Percentiles rank a stretch among this genome's conserved stretches.
These are phyloP conservation scores for Elysia crispata DNA, from an alignment of 2,888 invertebrate species.

Conservation along the genomic window DNA sequence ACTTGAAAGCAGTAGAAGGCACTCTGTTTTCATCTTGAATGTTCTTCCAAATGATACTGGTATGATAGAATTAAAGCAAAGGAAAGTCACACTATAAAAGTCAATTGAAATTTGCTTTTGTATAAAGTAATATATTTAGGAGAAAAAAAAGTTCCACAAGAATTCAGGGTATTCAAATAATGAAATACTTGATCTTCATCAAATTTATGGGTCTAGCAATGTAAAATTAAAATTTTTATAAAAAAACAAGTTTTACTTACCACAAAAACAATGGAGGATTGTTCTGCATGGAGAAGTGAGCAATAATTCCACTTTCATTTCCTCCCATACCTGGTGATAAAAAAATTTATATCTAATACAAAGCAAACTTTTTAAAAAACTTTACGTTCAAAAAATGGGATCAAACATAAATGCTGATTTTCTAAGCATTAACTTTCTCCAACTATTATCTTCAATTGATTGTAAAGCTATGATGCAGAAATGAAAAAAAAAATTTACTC, in stretches of 20 bases:
- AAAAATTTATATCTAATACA: too few relatives aligned
- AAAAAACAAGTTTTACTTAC: conserved; percentile 58
- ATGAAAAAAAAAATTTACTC: too few relatives aligned
- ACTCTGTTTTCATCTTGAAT: conserved; percentile 95
- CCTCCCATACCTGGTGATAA: conserved; percentile 77
- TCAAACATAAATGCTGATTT: too few relatives aligned
- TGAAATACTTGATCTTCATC: conserved; percentile 4
- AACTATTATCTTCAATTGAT: too few relatives aligned
- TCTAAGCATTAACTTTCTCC: too few relatives aligned
- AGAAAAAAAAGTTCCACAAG: background rate
- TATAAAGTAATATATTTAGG: too few relatives aligned
- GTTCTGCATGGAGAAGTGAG: conserved; percentile 95
- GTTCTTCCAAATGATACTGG: conserved; percentile 92
- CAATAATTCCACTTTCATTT: conserved; percentile 96
- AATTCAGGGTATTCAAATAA: background rate
- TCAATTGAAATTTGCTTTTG: too few relatives aligned
- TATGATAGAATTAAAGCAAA: too few relatives aligned
- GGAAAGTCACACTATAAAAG: too few relatives aligned
- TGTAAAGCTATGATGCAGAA: too few relatives aligned
- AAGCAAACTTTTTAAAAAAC: too few relatives aligned
- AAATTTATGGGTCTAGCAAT: background rate
- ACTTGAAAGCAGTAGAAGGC: conserved; percentile 96
- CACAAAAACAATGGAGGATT: conserved; percentile 94
- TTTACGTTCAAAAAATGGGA: too few relatives aligned
- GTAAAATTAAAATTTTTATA: background rate